These are phyloP conservation scores for Bathynomus jamesi DNA, from an alignment of 1,140 invertebrate genomes.

Conservation along the genomic window DNA sequence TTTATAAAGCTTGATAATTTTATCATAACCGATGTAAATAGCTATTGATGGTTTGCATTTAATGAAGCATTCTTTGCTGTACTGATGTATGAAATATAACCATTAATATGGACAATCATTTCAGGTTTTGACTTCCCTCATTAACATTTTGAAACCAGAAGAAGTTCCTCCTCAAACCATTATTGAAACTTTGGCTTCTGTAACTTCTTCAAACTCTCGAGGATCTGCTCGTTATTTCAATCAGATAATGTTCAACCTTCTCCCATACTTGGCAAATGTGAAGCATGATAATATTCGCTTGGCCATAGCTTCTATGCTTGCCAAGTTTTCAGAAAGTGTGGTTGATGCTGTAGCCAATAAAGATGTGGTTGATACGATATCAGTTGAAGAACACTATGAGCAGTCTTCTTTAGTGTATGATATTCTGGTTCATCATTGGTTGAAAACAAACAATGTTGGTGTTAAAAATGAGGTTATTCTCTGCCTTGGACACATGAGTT, in stretches of 20 bases:
- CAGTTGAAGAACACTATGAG: conserved; percentile 7
- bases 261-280: not conserved
- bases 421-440: conserved; percentile 26
- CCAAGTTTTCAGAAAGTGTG: conserved; percentile 9
- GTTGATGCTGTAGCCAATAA: conserved; percentile 13
- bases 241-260: not conserved
- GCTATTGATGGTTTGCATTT: too few species aligned
- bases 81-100: too few species aligned
- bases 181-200: not conserved
- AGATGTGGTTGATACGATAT: not conserved
- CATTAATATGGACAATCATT: too few species aligned
- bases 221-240: not conserved
- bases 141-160: not conserved
- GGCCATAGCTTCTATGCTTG: not conserved
- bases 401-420: conserved; percentile 29
- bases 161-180: not conserved
- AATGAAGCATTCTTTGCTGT: too few species aligned
- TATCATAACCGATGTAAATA: too few species aligned
- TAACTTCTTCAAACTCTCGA: not conserved
- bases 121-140: not conserved
- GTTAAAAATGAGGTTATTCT: conserved; percentile 27
- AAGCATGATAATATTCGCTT: not conserved
- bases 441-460: conserved; percentile 20
- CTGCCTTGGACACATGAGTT: conserved; percentile 46
- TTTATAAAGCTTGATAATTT: too few species aligned